Percentiles rank a stretch among this genome's conserved stretches.
These are phyloP conservation scores for Cantharis rufa DNA, from an alignment of 2,888 invertebrate genomes.

Conservation along the genomic window DNA sequence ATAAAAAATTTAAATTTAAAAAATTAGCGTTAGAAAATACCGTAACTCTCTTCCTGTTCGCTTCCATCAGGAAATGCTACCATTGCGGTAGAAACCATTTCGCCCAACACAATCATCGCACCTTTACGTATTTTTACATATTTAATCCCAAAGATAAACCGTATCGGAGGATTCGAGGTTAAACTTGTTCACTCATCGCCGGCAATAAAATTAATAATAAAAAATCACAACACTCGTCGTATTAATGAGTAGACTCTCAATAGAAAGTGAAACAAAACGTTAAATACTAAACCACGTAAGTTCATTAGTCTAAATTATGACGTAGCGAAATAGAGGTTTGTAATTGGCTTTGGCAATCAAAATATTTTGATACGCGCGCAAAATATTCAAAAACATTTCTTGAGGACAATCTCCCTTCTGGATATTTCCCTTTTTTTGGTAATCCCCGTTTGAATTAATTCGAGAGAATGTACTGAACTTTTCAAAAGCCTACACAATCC, in stretches of 20 bases:
- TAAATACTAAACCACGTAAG: conserved; percentile 14
- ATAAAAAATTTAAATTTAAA: background rate
- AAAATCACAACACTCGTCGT: background rate
- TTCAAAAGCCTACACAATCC: background rate
- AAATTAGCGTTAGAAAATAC: conserved; percentile 15
- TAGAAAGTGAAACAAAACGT: conserved; percentile 18
- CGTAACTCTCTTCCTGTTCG: conserved; percentile 13
- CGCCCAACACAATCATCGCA: conserved; percentile 26
- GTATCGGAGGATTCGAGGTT: background rate
- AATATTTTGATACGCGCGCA: background rate
- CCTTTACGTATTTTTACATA: background rate
- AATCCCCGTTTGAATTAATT: background rate
- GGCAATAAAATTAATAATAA: background rate
- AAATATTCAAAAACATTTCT: background rate
- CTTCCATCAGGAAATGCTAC: conserved; percentile 16
- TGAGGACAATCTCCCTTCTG: background rate
- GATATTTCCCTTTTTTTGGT: too few species aligned
- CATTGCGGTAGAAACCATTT: conserved; percentile 24
- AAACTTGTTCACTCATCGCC: background rate
- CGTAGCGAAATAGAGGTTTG: conserved; percentile 7
- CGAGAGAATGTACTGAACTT: background rate
- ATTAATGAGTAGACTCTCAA: background rate
- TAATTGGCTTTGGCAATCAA: background rate
- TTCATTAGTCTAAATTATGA: conserved; percentile 11
- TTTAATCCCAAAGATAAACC: background rate